phyloP scores from a whole-genome alignment of 2,888 invertebrate genomes.

The Steromphala cineraria region DNA sequence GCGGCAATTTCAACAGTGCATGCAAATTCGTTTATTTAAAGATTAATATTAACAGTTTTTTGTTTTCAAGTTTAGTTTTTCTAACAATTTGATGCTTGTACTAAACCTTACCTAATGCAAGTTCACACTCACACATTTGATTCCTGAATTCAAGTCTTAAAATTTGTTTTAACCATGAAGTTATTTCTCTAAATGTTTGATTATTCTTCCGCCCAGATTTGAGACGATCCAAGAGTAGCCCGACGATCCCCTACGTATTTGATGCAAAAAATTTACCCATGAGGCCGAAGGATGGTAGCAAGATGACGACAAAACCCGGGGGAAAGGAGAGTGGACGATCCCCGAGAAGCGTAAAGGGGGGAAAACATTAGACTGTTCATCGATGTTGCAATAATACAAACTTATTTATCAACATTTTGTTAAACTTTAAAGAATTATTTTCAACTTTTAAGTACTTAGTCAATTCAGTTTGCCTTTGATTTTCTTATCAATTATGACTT shows the following conservation, averaged over 20 bases:
- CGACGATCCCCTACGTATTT: conserved; percentile 67
- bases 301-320: conserved; percentile 23
- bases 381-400: too few relatives aligned
- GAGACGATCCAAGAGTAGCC: conserved; percentile 68
- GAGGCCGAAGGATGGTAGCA: conserved; percentile 31
- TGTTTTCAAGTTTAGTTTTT: not conserved
- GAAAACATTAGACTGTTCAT: not conserved
- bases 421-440: too few relatives aligned
- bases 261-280: conserved; percentile 44
- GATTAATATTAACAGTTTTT: not conserved
- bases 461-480: too few relatives aligned
- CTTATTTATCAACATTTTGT: too few relatives aligned
- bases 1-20: too few relatives aligned
- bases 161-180: too few relatives aligned
- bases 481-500: too few relatives aligned
- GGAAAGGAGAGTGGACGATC: not conserved
- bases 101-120: too few relatives aligned
- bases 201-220: conserved; percentile 50
- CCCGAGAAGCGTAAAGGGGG: not conserved
- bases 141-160: too few relatives aligned
- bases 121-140: too few relatives aligned
- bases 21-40: too few relatives aligned
- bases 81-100: not conserved
- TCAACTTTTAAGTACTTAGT: too few relatives aligned
- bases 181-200: not conserved